phyloP scores from a whole-genome alignment of 2,888 invertebrate genomes.

The Esperia sulphurella region DNA sequence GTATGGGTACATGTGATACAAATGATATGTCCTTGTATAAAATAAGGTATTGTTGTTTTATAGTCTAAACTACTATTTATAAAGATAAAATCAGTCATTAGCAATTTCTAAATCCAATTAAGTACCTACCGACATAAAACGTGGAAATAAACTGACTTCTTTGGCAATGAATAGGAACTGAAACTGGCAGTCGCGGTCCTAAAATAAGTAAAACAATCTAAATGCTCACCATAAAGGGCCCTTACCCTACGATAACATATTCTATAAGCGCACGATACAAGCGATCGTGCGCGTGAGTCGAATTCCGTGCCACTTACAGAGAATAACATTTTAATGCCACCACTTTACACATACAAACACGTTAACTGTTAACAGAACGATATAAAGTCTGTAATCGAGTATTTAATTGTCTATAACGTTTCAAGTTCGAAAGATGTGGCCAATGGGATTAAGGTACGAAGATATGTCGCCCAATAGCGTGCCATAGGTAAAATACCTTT shows the following conservation, averaged over 20 bases:
- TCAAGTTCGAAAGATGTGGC: slow-evolving; percentile 23
- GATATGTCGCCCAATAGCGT: slow-evolving; percentile 36
- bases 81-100: neutral
- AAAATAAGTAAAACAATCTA: slow-evolving; percentile 60
- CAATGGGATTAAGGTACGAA: slow-evolving; percentile 30
- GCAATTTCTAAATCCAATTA: neutral
- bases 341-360: slow-evolving; percentile 22
- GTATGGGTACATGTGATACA: too few relatives aligned
- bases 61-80: neutral
- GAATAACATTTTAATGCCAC: slow-evolving; percentile 38
- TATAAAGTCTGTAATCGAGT: slow-evolving; percentile 25
- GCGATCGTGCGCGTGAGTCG: slow-evolving; percentile 32
- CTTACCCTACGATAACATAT: slow-evolving; percentile 52
- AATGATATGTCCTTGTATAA: too few relatives aligned
- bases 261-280: slow-evolving; percentile 38
- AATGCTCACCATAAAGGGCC: slow-evolving; percentile 56
- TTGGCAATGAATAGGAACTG: neutral
- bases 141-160: neutral
- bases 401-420: neutral
- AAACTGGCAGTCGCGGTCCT: slow-evolving; percentile 30
- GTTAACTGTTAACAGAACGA: slow-evolving; percentile 26
- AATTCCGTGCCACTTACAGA: slow-evolving; percentile 36
- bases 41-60: neutral
- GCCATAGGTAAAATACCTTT: neutral
- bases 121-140: neutral